Conservation (phyloP, 2,888 invertebrate species). For the Chorisops tibialis region DNA sequence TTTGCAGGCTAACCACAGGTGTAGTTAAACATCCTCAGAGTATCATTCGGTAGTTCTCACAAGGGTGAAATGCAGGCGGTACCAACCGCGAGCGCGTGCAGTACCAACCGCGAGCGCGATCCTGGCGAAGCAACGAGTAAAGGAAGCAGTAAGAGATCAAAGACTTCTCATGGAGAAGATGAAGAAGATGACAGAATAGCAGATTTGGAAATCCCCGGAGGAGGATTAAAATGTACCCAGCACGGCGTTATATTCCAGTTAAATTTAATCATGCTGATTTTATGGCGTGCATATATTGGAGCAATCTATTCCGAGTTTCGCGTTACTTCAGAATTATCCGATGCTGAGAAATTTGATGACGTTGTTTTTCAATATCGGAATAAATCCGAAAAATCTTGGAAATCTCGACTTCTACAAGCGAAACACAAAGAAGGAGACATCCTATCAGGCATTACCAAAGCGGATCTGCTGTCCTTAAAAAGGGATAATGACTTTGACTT, state of each 20-base stretch:
- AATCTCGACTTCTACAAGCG: constrained; percentile 4
- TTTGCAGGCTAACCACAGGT: too few species aligned
- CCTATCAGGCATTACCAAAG: not conserved
- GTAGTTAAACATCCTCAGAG: too few species aligned
- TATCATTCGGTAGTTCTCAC: too few species aligned
- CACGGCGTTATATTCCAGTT: constrained; percentile 9
- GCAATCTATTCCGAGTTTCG: not conserved
- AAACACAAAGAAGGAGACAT: constrained; percentile 1
- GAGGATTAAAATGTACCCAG: not conserved
- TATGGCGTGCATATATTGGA: constrained; percentile 4
- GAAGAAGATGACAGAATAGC: too few species aligned
- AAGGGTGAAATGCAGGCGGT: too few species aligned
- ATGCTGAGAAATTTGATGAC: constrained; percentile 22
- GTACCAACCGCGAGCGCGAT: too few species aligned
- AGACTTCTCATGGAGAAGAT: too few species aligned
- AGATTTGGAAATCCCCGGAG: too few species aligned
- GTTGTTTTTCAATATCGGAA: not conserved
- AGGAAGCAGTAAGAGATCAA: too few species aligned
- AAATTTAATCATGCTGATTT: constrained; percentile 6
- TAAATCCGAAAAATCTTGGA: not conserved
- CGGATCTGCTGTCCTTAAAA: not conserved
- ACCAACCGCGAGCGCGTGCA: too few species aligned
- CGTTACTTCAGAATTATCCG: constrained; percentile 10
- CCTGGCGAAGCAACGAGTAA: too few species aligned
- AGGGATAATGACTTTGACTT: not conserved